Evolutionary conservation across 2,888 invertebrate species (phyloP).

Genomic region (Drosophila pegasa): DNA sequence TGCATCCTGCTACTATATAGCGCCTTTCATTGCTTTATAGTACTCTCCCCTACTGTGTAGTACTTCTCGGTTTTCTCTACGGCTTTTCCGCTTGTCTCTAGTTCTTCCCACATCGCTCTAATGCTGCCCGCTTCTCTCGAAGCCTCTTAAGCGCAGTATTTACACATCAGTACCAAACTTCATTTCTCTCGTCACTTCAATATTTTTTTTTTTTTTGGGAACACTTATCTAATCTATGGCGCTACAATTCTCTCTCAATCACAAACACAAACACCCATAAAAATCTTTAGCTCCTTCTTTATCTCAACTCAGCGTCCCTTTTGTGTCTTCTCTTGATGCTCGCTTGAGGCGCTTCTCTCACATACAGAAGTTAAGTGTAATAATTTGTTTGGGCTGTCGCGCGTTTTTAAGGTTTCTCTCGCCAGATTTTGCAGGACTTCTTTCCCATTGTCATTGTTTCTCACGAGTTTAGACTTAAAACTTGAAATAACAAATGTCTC

Average conservation of each 20-base stretch:
- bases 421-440: background rate
- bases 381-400: background rate
- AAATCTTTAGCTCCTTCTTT: background rate
- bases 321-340: background rate
- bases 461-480: background rate
- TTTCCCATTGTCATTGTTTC: background rate
- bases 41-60: no score
- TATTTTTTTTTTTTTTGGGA: background rate
- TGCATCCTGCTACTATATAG: no score
- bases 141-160: background rate
- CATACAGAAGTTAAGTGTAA: background rate
- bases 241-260: background rate
- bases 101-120: no score
- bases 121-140: no score
- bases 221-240: background rate
- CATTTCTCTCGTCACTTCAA: background rate
- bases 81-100: background rate
- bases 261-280: background rate
- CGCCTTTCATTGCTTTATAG: no score
- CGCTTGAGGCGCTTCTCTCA: background rate
- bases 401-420: background rate
- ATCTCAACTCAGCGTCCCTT: background rate
- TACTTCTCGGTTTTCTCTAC: background rate
- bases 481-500: background rate
- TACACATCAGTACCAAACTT: background rate